These are phyloP conservation scores for Melanostigma gelatinosum DNA, from an alignment of 2,113 vertebrate species.

Conservation along the genomic window DNA sequence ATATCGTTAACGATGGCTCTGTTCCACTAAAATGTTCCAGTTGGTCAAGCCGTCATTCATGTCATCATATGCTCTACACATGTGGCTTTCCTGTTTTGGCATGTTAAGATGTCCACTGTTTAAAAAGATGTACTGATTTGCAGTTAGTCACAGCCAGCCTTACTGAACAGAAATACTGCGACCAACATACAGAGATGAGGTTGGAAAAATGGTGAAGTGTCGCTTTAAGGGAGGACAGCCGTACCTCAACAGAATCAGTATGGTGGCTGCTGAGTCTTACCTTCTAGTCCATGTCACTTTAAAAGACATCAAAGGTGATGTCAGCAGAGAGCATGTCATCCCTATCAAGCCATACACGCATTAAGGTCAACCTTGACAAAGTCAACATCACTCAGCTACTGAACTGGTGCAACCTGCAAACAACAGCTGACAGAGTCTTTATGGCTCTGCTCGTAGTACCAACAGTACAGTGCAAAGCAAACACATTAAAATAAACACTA, in stretches of 20 bases:
- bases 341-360: constrained; percentile 57
- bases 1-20: neutral
- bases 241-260: constrained; percentile 36
- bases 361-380: constrained; percentile 69
- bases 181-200: neutral
- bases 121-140: neutral
- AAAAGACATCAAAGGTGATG: constrained; percentile 61
- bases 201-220: neutral
- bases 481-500: constrained; percentile 3
- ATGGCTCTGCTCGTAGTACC: constrained; percentile 27
- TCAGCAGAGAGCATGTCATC: constrained; percentile 68
- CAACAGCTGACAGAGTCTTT: constrained; percentile 47
- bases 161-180: neutral
- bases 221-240: constrained; percentile 29
- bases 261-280: constrained; percentile 52
- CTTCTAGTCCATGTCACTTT: constrained; percentile 57
- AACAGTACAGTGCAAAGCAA: constrained; percentile 3
- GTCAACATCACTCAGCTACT: constrained; percentile 55
- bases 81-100: neutral
- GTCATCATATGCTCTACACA: neutral
- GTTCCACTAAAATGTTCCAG: neutral
- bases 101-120: neutral
- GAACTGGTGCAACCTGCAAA: constrained; percentile 36
- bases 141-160: neutral
- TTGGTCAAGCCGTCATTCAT: neutral